Evolutionary conservation across 1,140 invertebrate genomes (phyloP).

Genomic region (Euura lappo): DNA sequence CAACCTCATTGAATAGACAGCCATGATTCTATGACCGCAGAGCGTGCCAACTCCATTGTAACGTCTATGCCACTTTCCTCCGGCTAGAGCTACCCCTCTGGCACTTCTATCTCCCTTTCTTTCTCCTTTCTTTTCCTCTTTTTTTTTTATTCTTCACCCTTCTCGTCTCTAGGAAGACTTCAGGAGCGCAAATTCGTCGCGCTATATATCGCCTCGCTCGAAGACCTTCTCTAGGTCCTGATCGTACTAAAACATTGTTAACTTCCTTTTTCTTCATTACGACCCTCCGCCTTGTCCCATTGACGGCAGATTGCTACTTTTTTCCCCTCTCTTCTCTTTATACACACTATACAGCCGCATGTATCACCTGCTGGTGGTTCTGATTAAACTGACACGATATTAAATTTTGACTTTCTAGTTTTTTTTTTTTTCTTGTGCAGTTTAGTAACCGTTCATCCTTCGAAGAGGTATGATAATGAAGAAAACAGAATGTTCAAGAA

Average conservation of each 20-base stretch:
- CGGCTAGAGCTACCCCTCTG: conserved; percentile 36
- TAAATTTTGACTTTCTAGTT: too few relatives aligned
- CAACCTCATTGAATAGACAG: conserved; percentile 62
- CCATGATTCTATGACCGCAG: conserved; percentile 59
- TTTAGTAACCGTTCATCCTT: too few relatives aligned
- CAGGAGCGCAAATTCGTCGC: neutral
- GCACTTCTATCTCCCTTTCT: neutral
- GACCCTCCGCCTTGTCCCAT: neutral
- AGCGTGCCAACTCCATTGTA: conserved; percentile 62
- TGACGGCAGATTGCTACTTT: neutral
- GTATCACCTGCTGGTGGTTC: too few relatives aligned
- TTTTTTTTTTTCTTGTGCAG: too few relatives aligned
- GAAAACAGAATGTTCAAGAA: too few relatives aligned
- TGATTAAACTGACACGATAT: too few relatives aligned
- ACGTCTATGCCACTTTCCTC: conserved; percentile 50
- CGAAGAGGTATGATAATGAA: too few relatives aligned
- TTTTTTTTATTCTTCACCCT: neutral
- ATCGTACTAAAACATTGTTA: neutral
- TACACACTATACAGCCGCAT: too few relatives aligned
- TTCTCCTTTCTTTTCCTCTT: neutral
- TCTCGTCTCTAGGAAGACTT: neutral
- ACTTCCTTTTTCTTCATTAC: conserved; percentile 6
- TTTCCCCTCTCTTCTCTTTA: too few relatives aligned
- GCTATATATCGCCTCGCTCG: neutral
- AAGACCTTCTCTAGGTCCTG: neutral